phyloP scores from a whole-genome alignment of 2,113 vertebrate genomes.

The Phalacrocorax aristotelis region DNA sequence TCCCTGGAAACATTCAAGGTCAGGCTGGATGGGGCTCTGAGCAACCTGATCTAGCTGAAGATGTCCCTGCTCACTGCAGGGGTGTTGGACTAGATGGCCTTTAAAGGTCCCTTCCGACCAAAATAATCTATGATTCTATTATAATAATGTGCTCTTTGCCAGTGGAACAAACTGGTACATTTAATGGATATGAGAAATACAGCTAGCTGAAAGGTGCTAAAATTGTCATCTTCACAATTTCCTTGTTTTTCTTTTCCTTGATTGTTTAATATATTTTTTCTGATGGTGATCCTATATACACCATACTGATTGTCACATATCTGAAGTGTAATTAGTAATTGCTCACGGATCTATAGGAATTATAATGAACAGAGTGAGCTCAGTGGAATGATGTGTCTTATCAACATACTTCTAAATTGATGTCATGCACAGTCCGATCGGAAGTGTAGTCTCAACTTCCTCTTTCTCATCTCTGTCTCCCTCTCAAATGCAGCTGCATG shows the following conservation, averaged over 20 bases:
- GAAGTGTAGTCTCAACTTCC: not conserved
- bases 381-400: not conserved
- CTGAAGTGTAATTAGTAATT: not conserved
- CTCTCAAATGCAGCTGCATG: not conserved
- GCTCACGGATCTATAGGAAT: not conserved
- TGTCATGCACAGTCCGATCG: not conserved
- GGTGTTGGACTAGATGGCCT: not conserved
- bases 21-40: not conserved
- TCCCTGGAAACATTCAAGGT: not conserved
- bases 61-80: not conserved
- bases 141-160: not conserved
- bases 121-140: not conserved
- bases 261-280: not conserved
- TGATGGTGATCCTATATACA: not conserved
- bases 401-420: not conserved
- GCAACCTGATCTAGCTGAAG: not conserved
- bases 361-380: not conserved
- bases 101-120: not conserved
- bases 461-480: not conserved
- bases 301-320: not conserved
- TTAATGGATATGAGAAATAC: not conserved
- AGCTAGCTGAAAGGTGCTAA: not conserved
- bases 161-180: not conserved
- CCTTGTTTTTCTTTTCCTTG: not conserved
- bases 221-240: slow-evolving; percentile 14